Evolutionary conservation across 2,113 vertebrate genomes (phyloP).

Genomic region (Nibea albiflora): DNA sequence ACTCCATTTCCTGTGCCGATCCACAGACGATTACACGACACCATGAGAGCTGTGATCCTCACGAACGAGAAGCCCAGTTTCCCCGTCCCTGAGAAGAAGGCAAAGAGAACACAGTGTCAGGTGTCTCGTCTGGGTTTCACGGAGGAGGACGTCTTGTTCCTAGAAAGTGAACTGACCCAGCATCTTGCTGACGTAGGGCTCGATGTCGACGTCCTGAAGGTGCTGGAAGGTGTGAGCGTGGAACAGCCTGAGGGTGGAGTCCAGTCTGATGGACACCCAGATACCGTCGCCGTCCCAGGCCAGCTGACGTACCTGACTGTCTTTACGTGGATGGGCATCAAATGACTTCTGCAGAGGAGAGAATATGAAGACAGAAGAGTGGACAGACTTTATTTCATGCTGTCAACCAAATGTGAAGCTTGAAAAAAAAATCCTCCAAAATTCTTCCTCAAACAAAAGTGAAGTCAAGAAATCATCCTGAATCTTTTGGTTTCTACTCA

Average conservation of each 20-base stretch:
- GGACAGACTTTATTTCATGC: not conserved
- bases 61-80: conserved; percentile 99
- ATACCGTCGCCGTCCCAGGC: conserved; percentile 98
- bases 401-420: not conserved
- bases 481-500: not conserved
- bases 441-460: not conserved
- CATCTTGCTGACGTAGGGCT: conserved; percentile 99
- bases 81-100: conserved; percentile 87
- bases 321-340: conserved; percentile 95
- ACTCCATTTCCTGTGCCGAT: conserved; percentile 98
- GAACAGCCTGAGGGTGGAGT: conserved; percentile 96
- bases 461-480: not conserved
- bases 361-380: not conserved
- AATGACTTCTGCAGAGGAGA: conserved; percentile 90
- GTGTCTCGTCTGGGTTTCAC: rapidly evolving
- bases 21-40: conserved; percentile 95
- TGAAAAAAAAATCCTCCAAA: not conserved
- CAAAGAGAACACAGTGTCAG: not conserved
- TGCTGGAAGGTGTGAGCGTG: conserved; percentile 98
- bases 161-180: conserved; percentile 84
- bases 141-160: not conserved
- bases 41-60: conserved; percentile 95
- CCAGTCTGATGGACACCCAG: conserved; percentile 98
- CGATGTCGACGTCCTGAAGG: conserved; percentile 98
- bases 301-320: conserved; percentile 97